phyloP scores from a whole-genome alignment of 1,140 invertebrate genomes.

The Drosophila virilis region DNA sequence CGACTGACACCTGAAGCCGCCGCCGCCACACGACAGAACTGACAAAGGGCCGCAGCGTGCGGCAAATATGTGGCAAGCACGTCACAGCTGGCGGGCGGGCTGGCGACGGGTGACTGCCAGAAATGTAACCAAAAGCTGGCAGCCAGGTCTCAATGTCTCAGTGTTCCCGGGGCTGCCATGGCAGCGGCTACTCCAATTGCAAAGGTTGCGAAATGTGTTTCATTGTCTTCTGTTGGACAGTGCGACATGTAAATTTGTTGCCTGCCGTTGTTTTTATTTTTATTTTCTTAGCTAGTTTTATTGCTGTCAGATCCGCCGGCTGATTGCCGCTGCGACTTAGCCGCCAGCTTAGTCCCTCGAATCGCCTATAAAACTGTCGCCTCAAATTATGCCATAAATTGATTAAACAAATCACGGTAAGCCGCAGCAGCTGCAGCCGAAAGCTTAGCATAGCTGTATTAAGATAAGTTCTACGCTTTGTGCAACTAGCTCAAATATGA shows the following conservation, averaged over 20 bases:
- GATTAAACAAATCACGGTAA: slow-evolving; percentile 42
- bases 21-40: slow-evolving; percentile 29
- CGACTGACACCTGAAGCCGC: slow-evolving; percentile 64
- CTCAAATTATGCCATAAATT: slow-evolving; percentile 54
- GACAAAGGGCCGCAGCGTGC: slow-evolving; percentile 46
- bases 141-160: slow-evolving; percentile 22
- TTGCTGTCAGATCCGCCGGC: slow-evolving; percentile 37
- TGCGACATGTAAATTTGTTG: slow-evolving; percentile 66
- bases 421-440: slow-evolving; percentile 17
- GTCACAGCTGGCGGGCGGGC: slow-evolving; percentile 10
- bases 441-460: neutral
- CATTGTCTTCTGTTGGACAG: slow-evolving; percentile 57
- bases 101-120: slow-evolving; percentile 6
- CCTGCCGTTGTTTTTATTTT: slow-evolving; percentile 6
- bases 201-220: slow-evolving; percentile 66
- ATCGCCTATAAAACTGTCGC: slow-evolving; percentile 43
- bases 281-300: slow-evolving; percentile 26
- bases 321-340: slow-evolving; percentile 45
- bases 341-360: slow-evolving; percentile 33
- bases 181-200: slow-evolving; percentile 63
- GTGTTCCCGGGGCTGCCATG: slow-evolving; percentile 10
- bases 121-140: slow-evolving; percentile 49
- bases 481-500: too few relatives aligned
- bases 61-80: slow-evolving; percentile 35
- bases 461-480: neutral